Evolutionary conservation across 2,888 invertebrate genomes (phyloP), one percentile per base, ranked within the genome.

Genomic region (Spodoptera picta): DNA sequence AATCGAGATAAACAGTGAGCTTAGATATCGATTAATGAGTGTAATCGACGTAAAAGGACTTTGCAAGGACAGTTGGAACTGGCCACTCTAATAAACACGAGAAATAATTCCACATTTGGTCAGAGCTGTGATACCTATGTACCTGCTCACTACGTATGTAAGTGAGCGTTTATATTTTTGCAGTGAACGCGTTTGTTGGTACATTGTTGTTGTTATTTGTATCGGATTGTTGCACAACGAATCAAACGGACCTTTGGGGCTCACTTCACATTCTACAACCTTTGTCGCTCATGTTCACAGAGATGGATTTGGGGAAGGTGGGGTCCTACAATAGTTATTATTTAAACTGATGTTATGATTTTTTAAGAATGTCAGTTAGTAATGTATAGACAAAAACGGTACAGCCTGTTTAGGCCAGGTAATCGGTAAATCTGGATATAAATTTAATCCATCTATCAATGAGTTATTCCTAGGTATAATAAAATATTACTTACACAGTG

Each of bases 11-110:
- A 50, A 55, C n/a, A 64, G 48, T 64, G 54, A 46, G 48, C 57
- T 53, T 60, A 65, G 53, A 58, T 50, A 61, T 75, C 62, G 61
- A 77, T 73, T 65, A 69, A 63, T 55, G 54, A 52, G 23, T 50
- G 46, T 54, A 65, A 79, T 71, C 53, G 79, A 79, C 60, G 66
- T 74, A 77, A 74, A 79, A 76, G 77, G 77, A 79, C 41, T 64
- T 60, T 27, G 46, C 77, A 79, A 77, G 79, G 79, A 79, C 79
- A 69, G 44, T 65, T 59, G 63, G 48, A 49, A 71, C 65, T 62
- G 51, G 69, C 60, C 72, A 74, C 65, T 72, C 70, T 72, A 74
- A 60, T 74, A 50, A 60, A 69, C 65, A 57, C 70, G 42, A 65
- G 53, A 69, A 60, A 19, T 73, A 36, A 71, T 65, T 65, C 65